A percentile compares a stretch with the other conserved stretches of the same genome.
These are phyloP conservation scores for Netelia inedita DNA, from an alignment of 2,888 invertebrate species.

Conservation along the genomic window DNA sequence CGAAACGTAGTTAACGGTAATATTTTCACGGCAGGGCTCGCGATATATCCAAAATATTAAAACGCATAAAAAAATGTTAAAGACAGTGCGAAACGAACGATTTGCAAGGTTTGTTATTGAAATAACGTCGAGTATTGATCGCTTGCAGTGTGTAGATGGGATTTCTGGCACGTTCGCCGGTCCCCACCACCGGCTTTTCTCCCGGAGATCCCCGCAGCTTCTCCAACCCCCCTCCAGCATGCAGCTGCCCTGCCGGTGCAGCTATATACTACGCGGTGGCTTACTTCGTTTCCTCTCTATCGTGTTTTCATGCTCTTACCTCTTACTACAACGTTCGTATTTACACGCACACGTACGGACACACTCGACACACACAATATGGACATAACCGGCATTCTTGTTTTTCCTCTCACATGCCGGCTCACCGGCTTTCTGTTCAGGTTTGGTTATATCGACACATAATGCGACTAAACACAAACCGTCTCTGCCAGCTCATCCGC, in stretches of 20 bases:
- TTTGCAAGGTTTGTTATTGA: conserved; percentile 57
- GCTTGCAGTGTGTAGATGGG: conserved; percentile 65
- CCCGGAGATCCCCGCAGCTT: conserved; percentile 56
- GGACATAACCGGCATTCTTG: conserved; percentile 53
- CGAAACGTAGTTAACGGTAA: too few relatives aligned
- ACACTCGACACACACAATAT: too few relatives aligned
- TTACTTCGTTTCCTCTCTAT: conserved; percentile 27
- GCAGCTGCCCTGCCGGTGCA: neutral
- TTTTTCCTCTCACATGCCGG: conserved; percentile 27
- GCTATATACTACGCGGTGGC: conserved; percentile 44
- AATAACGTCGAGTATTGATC: conserved; percentile 80
- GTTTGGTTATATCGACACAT: conserved; percentile 51
- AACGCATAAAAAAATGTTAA: conserved; percentile 21
- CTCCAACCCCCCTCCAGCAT: conserved; percentile 56
- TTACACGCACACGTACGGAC: neutral
- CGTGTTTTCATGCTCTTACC: conserved; percentile 35
- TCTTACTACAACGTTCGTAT: neutral
- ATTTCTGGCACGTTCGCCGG: conserved; percentile 82
- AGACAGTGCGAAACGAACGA: neutral
- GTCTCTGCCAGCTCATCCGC: neutral
- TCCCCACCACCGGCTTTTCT: conserved; percentile 70
- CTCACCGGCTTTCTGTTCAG: conserved; percentile 38
- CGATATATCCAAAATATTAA: conserved; percentile 11
- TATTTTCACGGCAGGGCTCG: too few relatives aligned
- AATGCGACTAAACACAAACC: conserved; percentile 26